Evolutionary conservation across 2,888 invertebrate genomes (phyloP).

Genomic region (Prionchulus punctatus): DNA sequence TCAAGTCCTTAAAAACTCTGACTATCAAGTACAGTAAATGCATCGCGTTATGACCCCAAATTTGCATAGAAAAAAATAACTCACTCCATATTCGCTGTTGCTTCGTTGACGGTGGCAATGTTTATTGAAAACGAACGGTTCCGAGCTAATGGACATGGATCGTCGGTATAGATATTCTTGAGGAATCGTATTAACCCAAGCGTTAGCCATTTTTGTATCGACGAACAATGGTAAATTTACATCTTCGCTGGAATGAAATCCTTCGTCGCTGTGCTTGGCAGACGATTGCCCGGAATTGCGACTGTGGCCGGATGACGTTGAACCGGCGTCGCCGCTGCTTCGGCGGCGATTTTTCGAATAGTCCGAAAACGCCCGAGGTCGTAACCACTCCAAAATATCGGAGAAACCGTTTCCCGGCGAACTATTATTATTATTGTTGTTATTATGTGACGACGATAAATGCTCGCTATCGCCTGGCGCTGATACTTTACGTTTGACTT

Average conservation of each 20-base stretch:
- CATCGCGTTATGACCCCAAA: too few relatives aligned
- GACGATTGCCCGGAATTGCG: neutral
- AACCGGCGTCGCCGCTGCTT: neutral
- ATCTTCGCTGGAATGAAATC: neutral
- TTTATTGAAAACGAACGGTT: neutral
- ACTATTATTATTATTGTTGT: too few relatives aligned
- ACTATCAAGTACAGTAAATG: too few relatives aligned
- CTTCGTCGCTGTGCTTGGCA: neutral
- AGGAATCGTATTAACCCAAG: neutral
- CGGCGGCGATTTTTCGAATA: neutral
- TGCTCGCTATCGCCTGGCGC: too few relatives aligned
- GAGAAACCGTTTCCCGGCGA: neutral
- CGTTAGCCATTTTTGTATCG: neutral
- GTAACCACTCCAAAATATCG: neutral
- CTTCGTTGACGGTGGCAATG: neutral
- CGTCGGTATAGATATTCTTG: neutral
- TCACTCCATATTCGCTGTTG: neutral
- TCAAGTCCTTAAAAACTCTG: too few relatives aligned
- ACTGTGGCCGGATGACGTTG: neutral
- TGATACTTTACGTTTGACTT: too few relatives aligned
- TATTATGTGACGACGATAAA: too few relatives aligned
- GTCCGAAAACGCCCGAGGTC: conserved; percentile 1
- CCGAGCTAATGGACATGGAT: conserved; percentile 1
- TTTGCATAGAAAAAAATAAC: too few relatives aligned
- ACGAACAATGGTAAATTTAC: neutral